Evolutionary conservation across 1,140 invertebrate genomes (phyloP).

Genomic region (Notospermus geniculatus): DNA sequence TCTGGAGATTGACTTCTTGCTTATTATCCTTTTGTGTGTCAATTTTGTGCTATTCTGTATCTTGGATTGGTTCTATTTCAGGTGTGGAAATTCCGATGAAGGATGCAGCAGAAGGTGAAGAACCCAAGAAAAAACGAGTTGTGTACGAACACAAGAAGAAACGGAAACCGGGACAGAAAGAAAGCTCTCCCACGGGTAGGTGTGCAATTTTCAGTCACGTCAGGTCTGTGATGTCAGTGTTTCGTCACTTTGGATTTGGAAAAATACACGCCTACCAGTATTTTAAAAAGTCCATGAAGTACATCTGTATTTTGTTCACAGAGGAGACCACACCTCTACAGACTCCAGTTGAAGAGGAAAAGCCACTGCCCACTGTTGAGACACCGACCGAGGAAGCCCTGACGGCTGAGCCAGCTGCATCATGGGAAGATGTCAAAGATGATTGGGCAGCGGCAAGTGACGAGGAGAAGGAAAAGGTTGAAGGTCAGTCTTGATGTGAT

Average conservation of each 20-base stretch:
- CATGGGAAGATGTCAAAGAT: slow-evolving; percentile 32
- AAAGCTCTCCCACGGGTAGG: slow-evolving; percentile 17
- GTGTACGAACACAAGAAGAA: slow-evolving; percentile 57
- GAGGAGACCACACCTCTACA: slow-evolving; percentile 17
- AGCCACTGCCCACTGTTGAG: slow-evolving; percentile 1
- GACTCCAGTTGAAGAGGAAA: slow-evolving; percentile 29
- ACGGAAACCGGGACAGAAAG: slow-evolving; percentile 35
- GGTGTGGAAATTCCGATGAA: slow-evolving; percentile 63
- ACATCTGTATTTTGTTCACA: background rate
- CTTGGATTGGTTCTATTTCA: too few species aligned
- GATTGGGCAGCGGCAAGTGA: slow-evolving; percentile 34
- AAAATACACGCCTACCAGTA: background rate
- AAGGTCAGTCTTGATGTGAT: too few species aligned
- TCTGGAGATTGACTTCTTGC: too few species aligned
- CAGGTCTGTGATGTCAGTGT: too few species aligned
- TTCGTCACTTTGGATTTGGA: too few species aligned
- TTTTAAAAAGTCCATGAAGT: too few species aligned
- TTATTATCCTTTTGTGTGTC: too few species aligned
- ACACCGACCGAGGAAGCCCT: slow-evolving; percentile 12
- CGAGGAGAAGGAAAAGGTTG: slow-evolving; percentile 9
- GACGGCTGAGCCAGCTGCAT: slow-evolving; percentile 10
- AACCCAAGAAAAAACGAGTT: slow-evolving; percentile 70
- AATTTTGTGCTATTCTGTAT: too few species aligned
- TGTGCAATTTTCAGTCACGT: too few species aligned
- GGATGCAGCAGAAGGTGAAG: slow-evolving; percentile 66